Percentiles rank a stretch among this genome's conserved stretches.
Evolutionary conservation across 2,113 vertebrate species (phyloP).

Genomic region (Bubo scandiacus): DNA sequence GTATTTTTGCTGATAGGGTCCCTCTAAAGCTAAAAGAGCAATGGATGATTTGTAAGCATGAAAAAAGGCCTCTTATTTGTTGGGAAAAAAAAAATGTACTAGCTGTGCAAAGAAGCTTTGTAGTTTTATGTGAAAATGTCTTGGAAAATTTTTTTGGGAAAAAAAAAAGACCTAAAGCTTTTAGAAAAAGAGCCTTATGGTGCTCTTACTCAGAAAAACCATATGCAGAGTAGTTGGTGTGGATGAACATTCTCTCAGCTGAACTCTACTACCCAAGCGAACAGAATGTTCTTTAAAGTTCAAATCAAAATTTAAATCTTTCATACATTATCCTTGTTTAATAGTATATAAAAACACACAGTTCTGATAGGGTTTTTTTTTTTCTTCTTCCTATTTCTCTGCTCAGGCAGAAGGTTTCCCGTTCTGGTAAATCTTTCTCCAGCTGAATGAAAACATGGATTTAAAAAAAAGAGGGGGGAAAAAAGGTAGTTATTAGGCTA

Average conservation of each 20-base stretch:
- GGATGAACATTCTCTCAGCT: not conserved
- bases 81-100: not conserved
- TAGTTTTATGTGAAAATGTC: not conserved
- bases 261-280: not conserved
- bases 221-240: not conserved
- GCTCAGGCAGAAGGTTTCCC: not conserved
- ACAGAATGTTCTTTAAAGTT: not conserved
- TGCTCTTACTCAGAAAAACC: not conserved
- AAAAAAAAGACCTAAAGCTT: not conserved
- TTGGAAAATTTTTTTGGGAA: not conserved
- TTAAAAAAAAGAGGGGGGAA: accelerated
- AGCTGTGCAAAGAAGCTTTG: not conserved
- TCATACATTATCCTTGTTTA: not conserved
- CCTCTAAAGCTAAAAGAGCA: not conserved
- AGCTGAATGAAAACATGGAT: not conserved
- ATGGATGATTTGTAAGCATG: not conserved
- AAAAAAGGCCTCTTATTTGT: not conserved
- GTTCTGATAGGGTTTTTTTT: not conserved
- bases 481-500: not conserved
- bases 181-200: not conserved
- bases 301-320: not conserved
- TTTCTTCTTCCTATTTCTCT: not conserved
- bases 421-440: not conserved
- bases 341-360: not conserved
- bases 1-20: not conserved